Evolutionary conservation across 2,888 invertebrate genomes (phyloP).

Genomic region (Halocaridina rubra): DNA sequence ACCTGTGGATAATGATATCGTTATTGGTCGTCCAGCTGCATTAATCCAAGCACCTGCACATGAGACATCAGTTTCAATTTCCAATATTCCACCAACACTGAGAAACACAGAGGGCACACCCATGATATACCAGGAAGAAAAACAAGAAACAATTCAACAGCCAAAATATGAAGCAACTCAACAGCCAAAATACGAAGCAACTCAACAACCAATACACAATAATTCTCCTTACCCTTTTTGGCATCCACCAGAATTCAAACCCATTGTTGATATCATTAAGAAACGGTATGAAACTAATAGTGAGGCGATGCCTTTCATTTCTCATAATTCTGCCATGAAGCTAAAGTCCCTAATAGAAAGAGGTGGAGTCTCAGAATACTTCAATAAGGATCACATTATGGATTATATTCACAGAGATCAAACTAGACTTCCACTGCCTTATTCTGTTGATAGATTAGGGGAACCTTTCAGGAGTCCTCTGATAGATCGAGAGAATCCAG

Average conservation of each 20-base stretch:
- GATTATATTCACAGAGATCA: constrained; percentile 1
- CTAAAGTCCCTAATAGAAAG: constrained; percentile 31
- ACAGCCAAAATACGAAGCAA: not conserved
- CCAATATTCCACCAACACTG: not conserved
- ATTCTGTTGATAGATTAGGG: not conserved
- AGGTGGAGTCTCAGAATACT: constrained; percentile 17
- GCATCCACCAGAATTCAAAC: constrained; percentile 1
- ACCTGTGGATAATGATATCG: not conserved
- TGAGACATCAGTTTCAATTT: not conserved
- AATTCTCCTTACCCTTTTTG: not conserved
- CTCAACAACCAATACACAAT: not conserved
- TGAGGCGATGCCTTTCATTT: not conserved
- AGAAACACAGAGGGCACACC: not conserved
- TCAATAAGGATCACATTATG: constrained; percentile 17
- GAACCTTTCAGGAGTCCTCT: not conserved
- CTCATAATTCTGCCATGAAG: constrained; percentile 8
- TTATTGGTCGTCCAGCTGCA: constrained; percentile 30
- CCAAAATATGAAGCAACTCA: not conserved
- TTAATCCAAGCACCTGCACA: constrained; percentile 14
- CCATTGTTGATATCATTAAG: constrained; percentile 13
- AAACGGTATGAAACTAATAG: constrained; percentile 11
- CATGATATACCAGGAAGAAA: not conserved
- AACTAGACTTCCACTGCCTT: not conserved
- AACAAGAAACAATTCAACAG: not conserved
- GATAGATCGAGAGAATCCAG: not conserved